These are phyloP conservation scores for Hydrolagus affinis DNA, from an alignment of 2,113 vertebrate species.

Conservation along the genomic window DNA sequence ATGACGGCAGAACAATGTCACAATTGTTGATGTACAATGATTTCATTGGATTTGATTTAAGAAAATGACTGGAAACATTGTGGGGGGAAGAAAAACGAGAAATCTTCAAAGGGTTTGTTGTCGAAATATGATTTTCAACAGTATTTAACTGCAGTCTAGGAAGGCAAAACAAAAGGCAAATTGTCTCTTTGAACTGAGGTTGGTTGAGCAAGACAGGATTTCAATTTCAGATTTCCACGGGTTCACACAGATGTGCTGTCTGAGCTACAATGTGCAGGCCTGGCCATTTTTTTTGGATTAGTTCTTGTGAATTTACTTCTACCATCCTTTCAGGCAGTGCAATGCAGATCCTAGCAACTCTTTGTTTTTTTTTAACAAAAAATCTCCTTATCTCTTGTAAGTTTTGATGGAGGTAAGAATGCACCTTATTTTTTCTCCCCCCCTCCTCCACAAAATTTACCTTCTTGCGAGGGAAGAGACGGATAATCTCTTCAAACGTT, in stretches of 20 bases:
- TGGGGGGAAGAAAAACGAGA: not conserved
- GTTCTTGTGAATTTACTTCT: too few relatives aligned
- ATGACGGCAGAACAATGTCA: not conserved
- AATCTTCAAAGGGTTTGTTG: conserved; percentile 24
- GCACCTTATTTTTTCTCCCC: too few relatives aligned
- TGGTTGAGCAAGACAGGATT: not conserved
- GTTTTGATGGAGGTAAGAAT: too few relatives aligned
- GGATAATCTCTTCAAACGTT: too few relatives aligned
- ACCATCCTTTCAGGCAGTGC: too few relatives aligned
- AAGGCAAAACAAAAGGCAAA: conserved; percentile 8
- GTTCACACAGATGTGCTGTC: conserved; percentile 11
- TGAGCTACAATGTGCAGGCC: not conserved
- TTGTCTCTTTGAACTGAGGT: conserved; percentile 1
- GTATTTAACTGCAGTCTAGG: not conserved
- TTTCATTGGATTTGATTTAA: conserved; percentile 26
- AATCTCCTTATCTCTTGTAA: too few relatives aligned
- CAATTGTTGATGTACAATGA: conserved; percentile 22
- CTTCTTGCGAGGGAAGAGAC: too few relatives aligned
- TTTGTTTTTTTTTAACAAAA: too few relatives aligned
- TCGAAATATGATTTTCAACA: conserved; percentile 22
- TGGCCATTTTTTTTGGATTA: not conserved
- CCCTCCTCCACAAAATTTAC: too few relatives aligned
- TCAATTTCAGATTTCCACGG: conserved; percentile 19
- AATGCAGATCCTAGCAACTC: too few relatives aligned
- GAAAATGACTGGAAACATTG: conserved; percentile 24